Evolutionary conservation across 53 echinoderm and acorn worm genomes (phyloP).

Genomic region (Arbacia lixula): DNA sequence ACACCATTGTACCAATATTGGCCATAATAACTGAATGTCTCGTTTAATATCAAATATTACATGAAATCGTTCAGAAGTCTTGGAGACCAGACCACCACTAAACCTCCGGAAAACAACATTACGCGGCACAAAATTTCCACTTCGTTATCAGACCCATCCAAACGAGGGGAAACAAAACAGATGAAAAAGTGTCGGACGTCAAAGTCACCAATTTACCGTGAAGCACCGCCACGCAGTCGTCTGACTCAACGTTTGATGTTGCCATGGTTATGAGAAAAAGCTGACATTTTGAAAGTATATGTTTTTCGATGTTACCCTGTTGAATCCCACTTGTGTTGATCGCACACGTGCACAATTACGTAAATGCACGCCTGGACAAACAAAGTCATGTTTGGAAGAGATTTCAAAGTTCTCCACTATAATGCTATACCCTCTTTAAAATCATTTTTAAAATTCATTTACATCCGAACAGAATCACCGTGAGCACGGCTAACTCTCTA

Average conservation of each 20-base stretch:
- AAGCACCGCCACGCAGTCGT: constrained; percentile 9
- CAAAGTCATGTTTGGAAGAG: constrained; percentile 29
- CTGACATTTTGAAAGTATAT: neutral
- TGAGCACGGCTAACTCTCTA: too few relatives aligned
- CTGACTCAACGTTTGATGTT: constrained; percentile 40
- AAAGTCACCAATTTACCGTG: constrained; percentile 28
- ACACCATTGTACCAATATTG: too few relatives aligned
- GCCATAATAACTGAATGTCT: too few relatives aligned
- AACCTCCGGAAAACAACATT: constrained; percentile 5
- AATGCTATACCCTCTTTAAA: too few relatives aligned
- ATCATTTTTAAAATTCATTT: too few relatives aligned
- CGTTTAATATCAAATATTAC: too few relatives aligned
- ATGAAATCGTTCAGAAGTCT: too few relatives aligned
- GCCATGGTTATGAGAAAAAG: neutral
- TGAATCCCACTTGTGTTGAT: constrained; percentile 4
- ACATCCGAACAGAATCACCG: too few relatives aligned
- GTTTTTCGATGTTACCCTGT: constrained; percentile 25
- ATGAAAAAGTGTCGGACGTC: constrained; percentile 30
- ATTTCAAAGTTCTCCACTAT: neutral
- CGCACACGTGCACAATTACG: constrained; percentile 18
- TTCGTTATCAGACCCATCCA: constrained; percentile 32
- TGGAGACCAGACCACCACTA: neutral
- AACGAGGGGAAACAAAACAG: constrained; percentile 47
- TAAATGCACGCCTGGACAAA: constrained; percentile 34
- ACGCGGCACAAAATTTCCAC: constrained; percentile 9